Evolutionary conservation across 2,113 vertebrate species (phyloP), one percentile per base, ranked within the genome.

Genomic region (Aepyceros melampus): DNA sequence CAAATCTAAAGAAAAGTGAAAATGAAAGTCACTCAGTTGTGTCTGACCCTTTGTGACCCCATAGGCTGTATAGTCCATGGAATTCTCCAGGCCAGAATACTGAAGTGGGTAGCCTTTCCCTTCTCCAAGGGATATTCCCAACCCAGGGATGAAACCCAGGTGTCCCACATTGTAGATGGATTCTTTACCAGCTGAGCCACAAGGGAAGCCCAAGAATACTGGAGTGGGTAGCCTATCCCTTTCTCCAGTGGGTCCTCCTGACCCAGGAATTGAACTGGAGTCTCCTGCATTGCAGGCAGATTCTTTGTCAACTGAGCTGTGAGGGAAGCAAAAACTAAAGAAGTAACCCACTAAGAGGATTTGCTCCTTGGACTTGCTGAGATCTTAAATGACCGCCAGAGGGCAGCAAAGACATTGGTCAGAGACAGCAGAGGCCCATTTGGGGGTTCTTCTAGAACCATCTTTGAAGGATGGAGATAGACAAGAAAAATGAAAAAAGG

Each of bases 371-470:
- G 40, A 81, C 60, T 64, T 45, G 96, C 62, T 27, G n/a, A 43
- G 49, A 43, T 19, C 56, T 62, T 31, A 58, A n/a, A 58, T 67
- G 53, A 64, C 96, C 98, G 96, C 83, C 43, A 97, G 98, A 96
- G 96, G 94, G 97, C 95, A 98, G 98, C 91, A 98, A 91, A 97
- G 76, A 79, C 95, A 91, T 36, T 82, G 51, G 14, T 55, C 58
- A 88, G 78, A 87, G 31, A 60, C 55, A 17, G 47, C 58, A 43
- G 36, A 29, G 8, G 3, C 19, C 83, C 4, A 1, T 3, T 5
- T 5, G n/a, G 16, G 27, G 33, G n/a, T 23, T 76, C 60, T 33
- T 79, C 13, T 2, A 21, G 47, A 51, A 45, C 25, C 55, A 1
- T 14, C 55, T 1, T 40, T 43, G 19, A 31, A 84, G n/a, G 17